phyloP scores from a whole-genome alignment of 1,140 invertebrate species.

The Eriocheir sinensis region DNA sequence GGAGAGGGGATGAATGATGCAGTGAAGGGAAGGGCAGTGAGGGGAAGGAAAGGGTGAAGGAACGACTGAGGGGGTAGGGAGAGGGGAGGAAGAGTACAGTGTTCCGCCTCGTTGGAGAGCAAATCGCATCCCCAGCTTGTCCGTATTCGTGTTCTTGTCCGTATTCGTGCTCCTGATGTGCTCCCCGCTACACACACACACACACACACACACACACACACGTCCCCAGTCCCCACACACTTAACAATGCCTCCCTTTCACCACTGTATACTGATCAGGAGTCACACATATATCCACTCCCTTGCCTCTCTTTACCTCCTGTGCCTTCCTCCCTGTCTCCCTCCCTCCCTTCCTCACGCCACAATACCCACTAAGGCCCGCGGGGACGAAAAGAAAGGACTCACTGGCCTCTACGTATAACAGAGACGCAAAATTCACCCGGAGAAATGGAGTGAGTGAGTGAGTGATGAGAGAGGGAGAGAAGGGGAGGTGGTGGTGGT shows the following conservation, averaged over 20 bases:
- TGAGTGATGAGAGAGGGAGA: no score
- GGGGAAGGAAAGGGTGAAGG: background rate
- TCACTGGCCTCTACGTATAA: background rate
- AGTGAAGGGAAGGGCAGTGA: background rate
- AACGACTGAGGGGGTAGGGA: background rate
- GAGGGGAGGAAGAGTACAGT: background rate
- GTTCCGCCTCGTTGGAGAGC: background rate
- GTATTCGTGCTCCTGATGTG: no score
- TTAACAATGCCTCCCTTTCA: background rate
- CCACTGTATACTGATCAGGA: background rate
- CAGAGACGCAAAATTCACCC: background rate
- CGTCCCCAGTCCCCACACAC: background rate
- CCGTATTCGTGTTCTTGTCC: no score
- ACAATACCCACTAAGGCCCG: constrained; percentile 11
- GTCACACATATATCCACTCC: constrained; percentile 10
- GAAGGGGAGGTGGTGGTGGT: background rate
- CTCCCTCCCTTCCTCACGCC: constrained; percentile 7
- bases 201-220: background rate
- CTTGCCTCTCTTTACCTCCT: background rate
- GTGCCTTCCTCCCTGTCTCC: background rate
- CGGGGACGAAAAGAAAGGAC: background rate
- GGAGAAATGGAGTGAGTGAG: background rate
- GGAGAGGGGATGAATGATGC: no score
- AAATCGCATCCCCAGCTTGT: no score
- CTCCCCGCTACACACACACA: constrained; percentile 47